Evolutionary conservation across 2,797 vertebrate species (phyloP), one percentile per base, ranked within the genome.

Genomic region (Scyliorhinus canicula): DNA sequence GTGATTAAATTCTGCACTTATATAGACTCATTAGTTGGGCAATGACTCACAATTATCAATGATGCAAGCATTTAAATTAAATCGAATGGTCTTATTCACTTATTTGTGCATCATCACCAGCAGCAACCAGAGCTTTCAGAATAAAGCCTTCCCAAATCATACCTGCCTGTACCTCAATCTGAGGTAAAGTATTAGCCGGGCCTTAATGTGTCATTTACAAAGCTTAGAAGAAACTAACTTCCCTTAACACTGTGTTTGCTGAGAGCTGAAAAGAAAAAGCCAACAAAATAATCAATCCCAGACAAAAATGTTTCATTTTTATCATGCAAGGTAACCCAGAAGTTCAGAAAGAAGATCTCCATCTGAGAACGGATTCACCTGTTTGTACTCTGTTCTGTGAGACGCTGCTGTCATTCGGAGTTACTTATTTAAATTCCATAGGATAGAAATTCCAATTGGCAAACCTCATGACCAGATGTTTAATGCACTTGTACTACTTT

Each of bases 391-490:
- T 47, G 79, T 47, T 79, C 71, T n/a, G 71, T 74, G 71, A 74
- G 3, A n/a, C 55, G n/a, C 86, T n/a, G 55, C 31, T 35, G 55
- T 60, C 88, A 91, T n/a, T 57, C 16, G 44, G 60, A 7, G 21
- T 26, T 65, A 44, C 60, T 63, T 21, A 26, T 65, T 91, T 44
- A 91, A 91, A 50, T 63, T 26, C 60, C 88, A 26, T 12, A 4
- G 40, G 21, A 57, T 65, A 44, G 57, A 91, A 91, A 60, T 90
- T 60, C 55, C 35, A 90, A 63, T 60, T 40, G 35, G 35, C 86
- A 90, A 90, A 91, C 57, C n/a, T 91, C 57, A 26, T 63, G 88
- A 65, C 26, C 88, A 91, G 88, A 91, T 91, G 88, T 60, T 91
- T 65, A 65, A 91, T 26, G 21, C n/a, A 91, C 57, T 91, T 65